phyloP scores from a whole-genome alignment of 2,888 invertebrate species.

The Drosophila tanythrix region DNA sequence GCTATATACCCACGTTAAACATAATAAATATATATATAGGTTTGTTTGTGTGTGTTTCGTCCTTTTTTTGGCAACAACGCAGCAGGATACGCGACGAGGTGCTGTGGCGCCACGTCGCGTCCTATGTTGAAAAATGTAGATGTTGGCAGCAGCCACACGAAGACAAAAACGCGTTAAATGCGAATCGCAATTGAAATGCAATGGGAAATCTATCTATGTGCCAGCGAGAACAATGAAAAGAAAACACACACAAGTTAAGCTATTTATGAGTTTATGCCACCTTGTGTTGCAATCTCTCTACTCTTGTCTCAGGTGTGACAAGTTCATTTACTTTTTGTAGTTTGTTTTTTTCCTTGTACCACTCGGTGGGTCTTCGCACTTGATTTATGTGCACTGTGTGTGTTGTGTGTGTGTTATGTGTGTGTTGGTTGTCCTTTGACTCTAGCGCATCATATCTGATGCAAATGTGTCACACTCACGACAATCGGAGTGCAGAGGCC shows the following conservation, averaged over 20 bases:
- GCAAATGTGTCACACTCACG: constrained; percentile 79
- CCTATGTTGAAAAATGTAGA: constrained; percentile 27
- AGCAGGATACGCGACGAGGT: constrained; percentile 60
- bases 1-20: constrained; percentile 24
- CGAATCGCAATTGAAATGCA: constrained; percentile 15
- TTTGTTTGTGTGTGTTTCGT: constrained; percentile 7
- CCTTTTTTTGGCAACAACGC: constrained; percentile 68
- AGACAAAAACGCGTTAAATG: constrained; percentile 45
- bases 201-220: constrained; percentile 26
- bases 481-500: constrained; percentile 28
- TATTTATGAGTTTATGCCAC: constrained; percentile 68
- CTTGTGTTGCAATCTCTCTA: constrained; percentile 25
- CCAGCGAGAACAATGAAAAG: constrained; percentile 28
- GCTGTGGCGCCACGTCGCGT: constrained; percentile 72
- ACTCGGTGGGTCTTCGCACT: constrained; percentile 49
- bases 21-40: neutral
- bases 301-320: constrained; percentile 51
- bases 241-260: constrained; percentile 48
- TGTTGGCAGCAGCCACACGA: constrained; percentile 14
- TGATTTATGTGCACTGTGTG: constrained; percentile 59
- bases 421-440: constrained; percentile 61
- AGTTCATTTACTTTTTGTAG: constrained; percentile 57
- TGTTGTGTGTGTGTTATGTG: neutral
- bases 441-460: constrained; percentile 68
- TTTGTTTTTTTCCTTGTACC: constrained; percentile 46